These are phyloP conservation scores for Lordiphosa mommai DNA, from an alignment of 1,140 invertebrate species.

Conservation along the genomic window DNA sequence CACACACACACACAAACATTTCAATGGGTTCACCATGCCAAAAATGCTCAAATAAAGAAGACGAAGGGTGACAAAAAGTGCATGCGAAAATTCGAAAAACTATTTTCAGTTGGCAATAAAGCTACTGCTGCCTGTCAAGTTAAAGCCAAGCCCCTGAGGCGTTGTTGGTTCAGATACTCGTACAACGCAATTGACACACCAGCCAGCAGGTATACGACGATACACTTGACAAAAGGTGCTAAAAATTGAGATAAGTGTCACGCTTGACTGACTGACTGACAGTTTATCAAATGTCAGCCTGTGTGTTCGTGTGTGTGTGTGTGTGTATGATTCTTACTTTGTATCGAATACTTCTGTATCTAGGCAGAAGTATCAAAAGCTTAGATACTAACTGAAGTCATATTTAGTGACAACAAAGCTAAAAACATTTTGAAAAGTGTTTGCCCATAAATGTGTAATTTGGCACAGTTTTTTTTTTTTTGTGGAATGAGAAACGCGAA, in stretches of 20 bases:
- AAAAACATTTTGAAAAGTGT: constrained; percentile 13
- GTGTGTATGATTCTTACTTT: neutral
- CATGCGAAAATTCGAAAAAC: neutral
- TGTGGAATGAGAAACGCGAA: constrained; percentile 25
- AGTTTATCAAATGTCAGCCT: constrained; percentile 34
- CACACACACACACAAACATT: no score
- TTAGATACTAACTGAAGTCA: constrained; percentile 46
- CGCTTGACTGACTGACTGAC: constrained; percentile 30
- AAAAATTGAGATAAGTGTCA: constrained; percentile 44
- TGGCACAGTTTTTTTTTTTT: constrained; percentile 40
- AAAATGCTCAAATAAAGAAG: neutral
- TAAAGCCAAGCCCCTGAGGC: constrained; percentile 14
- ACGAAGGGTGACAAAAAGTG: constrained; percentile 25
- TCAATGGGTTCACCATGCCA: constrained; percentile 21
- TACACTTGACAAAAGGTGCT: constrained; percentile 30
- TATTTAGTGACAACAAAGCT: constrained; percentile 44
- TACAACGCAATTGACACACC: constrained; percentile 35
- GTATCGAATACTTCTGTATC: neutral
- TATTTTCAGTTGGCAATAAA: constrained; percentile 8
- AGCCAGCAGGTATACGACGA: no score
- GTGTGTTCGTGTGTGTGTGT: constrained; percentile 7
- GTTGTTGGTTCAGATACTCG: constrained; percentile 11
- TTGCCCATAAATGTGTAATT: constrained; percentile 38
- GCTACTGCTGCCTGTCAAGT: constrained; percentile 2
- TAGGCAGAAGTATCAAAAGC: constrained; percentile 14